phyloP scores from a whole-genome alignment of 2,888 invertebrate genomes.

The Synergus gifuensis region DNA sequence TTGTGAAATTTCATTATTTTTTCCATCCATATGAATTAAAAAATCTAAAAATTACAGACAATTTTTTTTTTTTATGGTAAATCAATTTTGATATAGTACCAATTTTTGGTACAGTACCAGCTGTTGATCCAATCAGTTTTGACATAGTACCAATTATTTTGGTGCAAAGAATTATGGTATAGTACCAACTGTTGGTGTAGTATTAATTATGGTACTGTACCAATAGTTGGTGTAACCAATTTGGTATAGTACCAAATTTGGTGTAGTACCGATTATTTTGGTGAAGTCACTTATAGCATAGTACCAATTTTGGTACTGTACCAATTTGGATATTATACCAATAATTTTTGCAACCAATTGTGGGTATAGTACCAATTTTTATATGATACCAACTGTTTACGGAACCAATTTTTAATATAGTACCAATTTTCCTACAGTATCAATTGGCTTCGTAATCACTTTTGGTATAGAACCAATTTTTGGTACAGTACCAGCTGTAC shows the following conservation, averaged over 20 bases:
- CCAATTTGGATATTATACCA: background rate
- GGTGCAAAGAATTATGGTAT: no score
- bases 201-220: no score
- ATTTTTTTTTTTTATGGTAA: background rate
- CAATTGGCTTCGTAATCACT: background rate
- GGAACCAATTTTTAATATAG: background rate
- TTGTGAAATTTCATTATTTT: constrained; percentile 6
- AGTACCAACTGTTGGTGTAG: no score
- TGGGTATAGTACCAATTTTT: background rate
- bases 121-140: no score
- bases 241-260: background rate
- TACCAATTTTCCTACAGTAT: no score
- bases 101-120: background rate
- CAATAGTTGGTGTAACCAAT: no score
- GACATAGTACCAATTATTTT: no score
- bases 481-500: no score
- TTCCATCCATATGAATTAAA: background rate
- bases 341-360: background rate
- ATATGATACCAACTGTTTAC: background rate
- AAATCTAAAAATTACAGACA: background rate
- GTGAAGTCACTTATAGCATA: no score
- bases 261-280: no score
- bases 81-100: no score
- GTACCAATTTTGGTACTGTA: background rate
- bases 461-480: no score